Evolutionary conservation across 2,797 vertebrate genomes (phyloP).

Genomic region (Syndactyla subalaris): DNA sequence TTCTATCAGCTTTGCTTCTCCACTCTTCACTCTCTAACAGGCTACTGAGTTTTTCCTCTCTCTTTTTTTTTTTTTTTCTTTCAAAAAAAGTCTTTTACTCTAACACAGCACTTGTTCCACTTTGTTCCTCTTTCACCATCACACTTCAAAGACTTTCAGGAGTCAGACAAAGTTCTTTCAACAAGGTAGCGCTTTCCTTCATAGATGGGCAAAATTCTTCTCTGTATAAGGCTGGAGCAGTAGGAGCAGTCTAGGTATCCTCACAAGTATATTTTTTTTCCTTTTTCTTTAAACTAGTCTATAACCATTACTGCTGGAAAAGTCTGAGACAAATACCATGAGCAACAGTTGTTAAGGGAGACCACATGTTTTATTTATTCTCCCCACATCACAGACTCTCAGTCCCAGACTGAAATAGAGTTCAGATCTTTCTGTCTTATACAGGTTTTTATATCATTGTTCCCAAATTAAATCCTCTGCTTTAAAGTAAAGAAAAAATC

Average conservation of each 20-base stretch:
- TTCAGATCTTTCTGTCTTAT: neutral
- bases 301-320: neutral
- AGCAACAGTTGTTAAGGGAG: neutral
- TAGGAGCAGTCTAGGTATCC: neutral
- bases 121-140: slow-evolving; percentile 33
- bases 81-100: neutral
- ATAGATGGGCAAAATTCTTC: slow-evolving; percentile 8
- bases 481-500: neutral
- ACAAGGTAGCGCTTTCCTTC: neutral
- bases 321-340: neutral
- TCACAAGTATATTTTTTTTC: neutral
- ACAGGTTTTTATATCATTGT: neutral
- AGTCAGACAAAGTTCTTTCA: slow-evolving; percentile 35
- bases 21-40: neutral
- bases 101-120: neutral
- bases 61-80: neutral
- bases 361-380: neutral
- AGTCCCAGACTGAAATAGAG: neutral
- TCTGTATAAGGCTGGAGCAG: neutral
- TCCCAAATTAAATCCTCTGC: neutral
- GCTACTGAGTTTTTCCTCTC: neutral
- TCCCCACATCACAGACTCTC: neutral
- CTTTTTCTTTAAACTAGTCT: neutral
- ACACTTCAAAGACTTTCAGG: slow-evolving; percentile 36
- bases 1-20: neutral